phyloP scores from a whole-genome alignment of 2,888 invertebrate species.

The Bimastos eiseni region DNA sequence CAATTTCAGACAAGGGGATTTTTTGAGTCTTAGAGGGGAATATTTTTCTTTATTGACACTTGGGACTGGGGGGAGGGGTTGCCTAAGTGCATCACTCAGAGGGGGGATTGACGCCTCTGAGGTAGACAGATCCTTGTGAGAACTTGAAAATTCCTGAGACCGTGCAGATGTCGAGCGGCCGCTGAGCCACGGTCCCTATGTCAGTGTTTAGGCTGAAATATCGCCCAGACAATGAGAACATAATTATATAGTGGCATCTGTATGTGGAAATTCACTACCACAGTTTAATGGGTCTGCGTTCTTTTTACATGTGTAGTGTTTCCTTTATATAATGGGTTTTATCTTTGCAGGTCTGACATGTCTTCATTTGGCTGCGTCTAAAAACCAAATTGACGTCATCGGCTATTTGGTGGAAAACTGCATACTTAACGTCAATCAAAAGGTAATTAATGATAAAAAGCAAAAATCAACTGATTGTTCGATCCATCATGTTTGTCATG shows the following conservation, averaged over 20 bases:
- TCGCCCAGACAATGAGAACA: background rate
- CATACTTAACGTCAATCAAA: background rate
- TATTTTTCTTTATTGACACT: too few relatives aligned
- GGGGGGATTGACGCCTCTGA: too few relatives aligned
- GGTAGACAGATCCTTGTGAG: too few relatives aligned
- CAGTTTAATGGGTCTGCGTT: background rate
- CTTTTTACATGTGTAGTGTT: background rate
- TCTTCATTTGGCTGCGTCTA: slow-evolving; percentile 8
- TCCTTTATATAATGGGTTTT: background rate
- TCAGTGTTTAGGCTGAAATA: too few relatives aligned
- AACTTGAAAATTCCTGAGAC: too few relatives aligned
- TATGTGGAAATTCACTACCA: background rate
- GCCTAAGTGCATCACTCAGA: too few relatives aligned
- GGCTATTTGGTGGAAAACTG: background rate
- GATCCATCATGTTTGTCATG: background rate
- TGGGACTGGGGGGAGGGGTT: too few relatives aligned
- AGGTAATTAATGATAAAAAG: background rate
- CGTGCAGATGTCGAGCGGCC: too few relatives aligned
- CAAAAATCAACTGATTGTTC: background rate
- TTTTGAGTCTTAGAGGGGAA: too few relatives aligned
- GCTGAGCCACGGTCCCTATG: too few relatives aligned
- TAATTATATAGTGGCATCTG: background rate
- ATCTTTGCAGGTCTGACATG: background rate
- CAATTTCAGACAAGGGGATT: too few relatives aligned
- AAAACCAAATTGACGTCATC: background rate